Evolutionary conservation across 2,888 invertebrate species (phyloP).

Genomic region (Eulithis prunata): DNA sequence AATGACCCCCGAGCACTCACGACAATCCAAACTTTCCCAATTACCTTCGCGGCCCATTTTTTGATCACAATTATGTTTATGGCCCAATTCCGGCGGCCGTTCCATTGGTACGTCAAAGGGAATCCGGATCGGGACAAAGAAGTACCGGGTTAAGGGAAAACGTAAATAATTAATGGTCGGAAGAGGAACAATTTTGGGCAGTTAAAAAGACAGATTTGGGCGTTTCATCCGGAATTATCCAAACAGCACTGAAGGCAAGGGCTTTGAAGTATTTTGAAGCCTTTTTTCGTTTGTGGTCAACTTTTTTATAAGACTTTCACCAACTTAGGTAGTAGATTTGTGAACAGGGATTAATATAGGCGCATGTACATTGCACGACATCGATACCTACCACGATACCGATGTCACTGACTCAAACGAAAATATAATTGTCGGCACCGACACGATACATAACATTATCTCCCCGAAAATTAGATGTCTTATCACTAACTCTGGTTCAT

Average conservation of each 20-base stretch:
- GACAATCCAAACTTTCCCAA: conserved; percentile 28
- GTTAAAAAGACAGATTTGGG: conserved; percentile 26
- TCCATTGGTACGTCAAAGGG: conserved; percentile 27
- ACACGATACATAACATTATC: too few species aligned
- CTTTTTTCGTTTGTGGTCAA: neutral
- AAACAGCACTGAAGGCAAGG: conserved; percentile 7
- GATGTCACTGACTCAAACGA: too few species aligned
- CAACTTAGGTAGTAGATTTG: neutral
- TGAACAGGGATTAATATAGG: too few species aligned
- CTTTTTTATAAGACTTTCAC: neutral
- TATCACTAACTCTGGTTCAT: too few species aligned
- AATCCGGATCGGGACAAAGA: conserved; percentile 27
- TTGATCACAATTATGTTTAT: conserved; percentile 33
- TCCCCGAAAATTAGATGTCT: too few species aligned
- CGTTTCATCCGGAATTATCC: conserved; percentile 10
- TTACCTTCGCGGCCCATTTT: conserved; percentile 26
- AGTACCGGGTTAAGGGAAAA: conserved; percentile 26
- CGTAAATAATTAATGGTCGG: conserved; percentile 38
- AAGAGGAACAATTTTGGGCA: conserved; percentile 26
- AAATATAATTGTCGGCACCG: too few species aligned
- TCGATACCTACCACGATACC: too few species aligned
- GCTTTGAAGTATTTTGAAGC: conserved; percentile 3
- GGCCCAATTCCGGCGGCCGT: conserved; percentile 16
- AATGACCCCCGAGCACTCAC: neutral
- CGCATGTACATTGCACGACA: too few species aligned